Evolutionary conservation across 1,140 invertebrate genomes (phyloP).

Genomic region (Achroia grisella): DNA sequence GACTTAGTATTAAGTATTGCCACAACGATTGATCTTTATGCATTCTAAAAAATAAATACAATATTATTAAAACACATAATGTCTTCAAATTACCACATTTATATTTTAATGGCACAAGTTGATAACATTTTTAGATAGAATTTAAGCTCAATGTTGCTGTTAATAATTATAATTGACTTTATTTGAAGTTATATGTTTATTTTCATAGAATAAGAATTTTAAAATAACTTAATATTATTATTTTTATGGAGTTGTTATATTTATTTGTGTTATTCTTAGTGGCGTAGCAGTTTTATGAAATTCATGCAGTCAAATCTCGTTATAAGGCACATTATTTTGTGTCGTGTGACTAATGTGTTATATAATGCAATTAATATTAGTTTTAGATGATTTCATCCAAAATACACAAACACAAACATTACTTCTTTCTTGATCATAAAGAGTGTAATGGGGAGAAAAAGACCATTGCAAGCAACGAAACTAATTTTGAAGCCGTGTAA

Average conservation of each 20-base stretch:
- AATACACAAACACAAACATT: constrained; percentile 26
- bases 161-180: too few species aligned
- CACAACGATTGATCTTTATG: constrained; percentile 59
- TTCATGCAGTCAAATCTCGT: constrained; percentile 74
- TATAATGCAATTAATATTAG: constrained; percentile 11
- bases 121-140: constrained; percentile 35
- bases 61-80: constrained; percentile 36
- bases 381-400: constrained; percentile 12
- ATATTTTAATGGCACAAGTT: constrained; percentile 61
- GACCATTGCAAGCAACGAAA: constrained; percentile 30
- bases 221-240: too few species aligned
- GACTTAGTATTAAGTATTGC: constrained; percentile 37
- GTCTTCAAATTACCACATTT: constrained; percentile 53
- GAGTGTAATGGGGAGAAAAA: constrained; percentile 43
- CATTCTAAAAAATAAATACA: constrained; percentile 34
- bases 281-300: constrained; percentile 27
- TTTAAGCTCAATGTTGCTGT: constrained; percentile 37
- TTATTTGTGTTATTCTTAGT: constrained; percentile 16
- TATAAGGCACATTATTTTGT: constrained; percentile 24
- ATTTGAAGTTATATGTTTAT: constrained; percentile 24
- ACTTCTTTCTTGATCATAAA: constrained; percentile 27
- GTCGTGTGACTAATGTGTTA: constrained; percentile 5
- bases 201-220: constrained; percentile 13
- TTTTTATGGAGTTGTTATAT: constrained; percentile 4
- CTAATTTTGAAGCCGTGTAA: constrained; percentile 14